A percentile compares a stretch with the other conserved stretches of the same genome.
Evolutionary conservation across 2,888 invertebrate species (phyloP).

Genomic region (Caenorhabditis drosophilae): DNA sequence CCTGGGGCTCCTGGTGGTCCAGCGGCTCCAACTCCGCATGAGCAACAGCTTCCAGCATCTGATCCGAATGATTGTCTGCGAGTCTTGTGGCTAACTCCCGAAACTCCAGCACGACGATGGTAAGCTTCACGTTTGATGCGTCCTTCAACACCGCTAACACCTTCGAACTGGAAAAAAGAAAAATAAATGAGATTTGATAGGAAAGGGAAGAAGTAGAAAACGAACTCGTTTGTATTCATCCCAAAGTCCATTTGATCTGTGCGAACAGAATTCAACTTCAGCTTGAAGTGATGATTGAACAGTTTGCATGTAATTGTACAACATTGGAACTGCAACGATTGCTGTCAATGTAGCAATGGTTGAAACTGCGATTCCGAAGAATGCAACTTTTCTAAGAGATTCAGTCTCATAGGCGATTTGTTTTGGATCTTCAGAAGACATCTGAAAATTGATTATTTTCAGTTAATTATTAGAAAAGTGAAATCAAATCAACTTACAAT

Average conservation of each 20-base stretch:
- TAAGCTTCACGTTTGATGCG: constrained; percentile 39
- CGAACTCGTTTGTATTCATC: constrained; percentile 51
- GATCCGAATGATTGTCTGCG: constrained; percentile 38
- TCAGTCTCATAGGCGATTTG: constrained; percentile 45
- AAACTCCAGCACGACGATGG: constrained; percentile 20
- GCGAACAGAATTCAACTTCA: constrained; percentile 55
- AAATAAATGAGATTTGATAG: not conserved
- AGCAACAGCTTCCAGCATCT: constrained; percentile 41
- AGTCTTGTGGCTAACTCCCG: constrained; percentile 17
- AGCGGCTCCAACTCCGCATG: constrained; percentile 44
- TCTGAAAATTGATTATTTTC: constrained; percentile 12
- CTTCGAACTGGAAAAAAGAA: constrained; percentile 33
- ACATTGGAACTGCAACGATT: constrained; percentile 56
- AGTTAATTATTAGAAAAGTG: not conserved
- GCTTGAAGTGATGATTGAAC: constrained; percentile 55
- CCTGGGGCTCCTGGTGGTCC: constrained; percentile 49
- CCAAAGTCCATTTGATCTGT: constrained; percentile 56
- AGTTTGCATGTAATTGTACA: constrained; percentile 60
- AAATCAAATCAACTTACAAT: constrained; percentile 15
- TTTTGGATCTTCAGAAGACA: constrained; percentile 47
- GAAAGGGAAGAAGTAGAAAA: not conserved
- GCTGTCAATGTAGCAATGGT: constrained; percentile 57
- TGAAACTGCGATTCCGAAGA: constrained; percentile 57
- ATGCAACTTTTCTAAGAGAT: constrained; percentile 47
- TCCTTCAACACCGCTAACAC: constrained; percentile 36